Evolutionary conservation across 2,888 invertebrate genomes (phyloP).

Genomic region (Lobophora halterata): DNA sequence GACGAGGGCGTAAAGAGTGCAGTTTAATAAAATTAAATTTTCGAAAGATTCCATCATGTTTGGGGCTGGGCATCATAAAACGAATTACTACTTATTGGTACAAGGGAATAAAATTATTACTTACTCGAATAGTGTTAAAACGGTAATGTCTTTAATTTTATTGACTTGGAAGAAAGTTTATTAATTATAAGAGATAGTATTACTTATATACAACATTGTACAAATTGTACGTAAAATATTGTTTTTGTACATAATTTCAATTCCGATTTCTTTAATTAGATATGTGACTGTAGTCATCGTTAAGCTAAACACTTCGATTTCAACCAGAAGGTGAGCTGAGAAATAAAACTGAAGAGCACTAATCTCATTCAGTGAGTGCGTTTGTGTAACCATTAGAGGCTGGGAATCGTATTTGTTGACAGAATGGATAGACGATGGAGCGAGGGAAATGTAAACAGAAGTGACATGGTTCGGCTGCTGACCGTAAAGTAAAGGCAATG

Average conservation of each 20-base stretch:
- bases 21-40: slow-evolving; percentile 60
- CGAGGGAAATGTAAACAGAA: slow-evolving; percentile 52
- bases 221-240: too few species aligned
- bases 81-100: slow-evolving; percentile 34
- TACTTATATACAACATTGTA: too few species aligned
- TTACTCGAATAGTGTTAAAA: too few species aligned
- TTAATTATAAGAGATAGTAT: too few species aligned
- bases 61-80: slow-evolving; percentile 45
- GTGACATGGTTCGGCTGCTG: slow-evolving; percentile 47
- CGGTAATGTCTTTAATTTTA: too few species aligned
- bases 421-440: slow-evolving; percentile 49
- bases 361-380: slow-evolving; percentile 22
- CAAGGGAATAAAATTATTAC: slow-evolving; percentile 13
- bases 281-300: slow-evolving; percentile 7
- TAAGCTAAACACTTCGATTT: slow-evolving; percentile 9
- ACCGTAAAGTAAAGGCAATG: too few species aligned
- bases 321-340: too few species aligned
- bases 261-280: slow-evolving; percentile 20
- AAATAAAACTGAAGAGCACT: slow-evolving; percentile 19
- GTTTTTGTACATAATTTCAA: too few species aligned
- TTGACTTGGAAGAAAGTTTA: too few species aligned
- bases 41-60: slow-evolving; percentile 46
- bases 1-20: slow-evolving; percentile 63
- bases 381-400: slow-evolving; percentile 27
- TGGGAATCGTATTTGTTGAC: slow-evolving; percentile 50